These are phyloP conservation scores for Cataglyphis altisquamis DNA, from an alignment of 2,888 invertebrate genomes.

Conservation along the genomic window DNA sequence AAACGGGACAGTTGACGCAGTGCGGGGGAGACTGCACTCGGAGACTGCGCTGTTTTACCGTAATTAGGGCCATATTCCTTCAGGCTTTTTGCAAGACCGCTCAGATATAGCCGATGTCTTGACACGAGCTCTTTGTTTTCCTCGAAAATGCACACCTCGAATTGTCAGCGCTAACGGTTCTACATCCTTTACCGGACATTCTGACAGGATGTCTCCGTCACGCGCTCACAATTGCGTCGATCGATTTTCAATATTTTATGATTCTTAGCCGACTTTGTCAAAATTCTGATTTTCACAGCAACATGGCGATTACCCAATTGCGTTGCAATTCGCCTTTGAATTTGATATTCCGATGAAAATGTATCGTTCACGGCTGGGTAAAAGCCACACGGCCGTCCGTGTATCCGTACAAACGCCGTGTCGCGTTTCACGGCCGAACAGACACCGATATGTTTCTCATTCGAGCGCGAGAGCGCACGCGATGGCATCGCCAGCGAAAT, in stretches of 20 bases:
- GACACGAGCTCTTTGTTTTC: slow-evolving; percentile 58
- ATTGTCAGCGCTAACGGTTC: not conserved
- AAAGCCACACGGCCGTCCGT: slow-evolving; percentile 1
- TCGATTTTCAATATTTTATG: not conserved
- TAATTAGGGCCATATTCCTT: slow-evolving; percentile 83
- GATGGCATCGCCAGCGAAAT: slow-evolving; percentile 69
- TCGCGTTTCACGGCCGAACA: slow-evolving; percentile 31
- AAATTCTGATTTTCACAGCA: slow-evolving; percentile 19
- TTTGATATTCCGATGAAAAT: slow-evolving; percentile 39
- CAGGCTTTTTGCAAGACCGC: slow-evolving; percentile 77
- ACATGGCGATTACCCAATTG: not conserved
- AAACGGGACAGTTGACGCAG: slow-evolving; percentile 79
- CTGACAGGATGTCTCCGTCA: not conserved
- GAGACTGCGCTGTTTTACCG: slow-evolving; percentile 82
- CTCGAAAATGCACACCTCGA: slow-evolving; percentile 32
- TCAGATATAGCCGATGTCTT: slow-evolving; percentile 70
- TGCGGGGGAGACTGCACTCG: slow-evolving; percentile 75
- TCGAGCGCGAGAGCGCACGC: slow-evolving; percentile 59
- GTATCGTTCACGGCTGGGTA: slow-evolving; percentile 32
- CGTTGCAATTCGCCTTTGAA: not conserved
- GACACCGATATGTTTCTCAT: slow-evolving; percentile 58
- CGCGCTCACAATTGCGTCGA: not conserved
- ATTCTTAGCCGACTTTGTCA: not conserved
- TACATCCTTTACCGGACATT: not conserved
- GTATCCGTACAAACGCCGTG: slow-evolving; percentile 24